These are phyloP conservation scores for Montipora efflorescens DNA, from an alignment of 64 coral and sea anemone species.

Conservation along the genomic window DNA sequence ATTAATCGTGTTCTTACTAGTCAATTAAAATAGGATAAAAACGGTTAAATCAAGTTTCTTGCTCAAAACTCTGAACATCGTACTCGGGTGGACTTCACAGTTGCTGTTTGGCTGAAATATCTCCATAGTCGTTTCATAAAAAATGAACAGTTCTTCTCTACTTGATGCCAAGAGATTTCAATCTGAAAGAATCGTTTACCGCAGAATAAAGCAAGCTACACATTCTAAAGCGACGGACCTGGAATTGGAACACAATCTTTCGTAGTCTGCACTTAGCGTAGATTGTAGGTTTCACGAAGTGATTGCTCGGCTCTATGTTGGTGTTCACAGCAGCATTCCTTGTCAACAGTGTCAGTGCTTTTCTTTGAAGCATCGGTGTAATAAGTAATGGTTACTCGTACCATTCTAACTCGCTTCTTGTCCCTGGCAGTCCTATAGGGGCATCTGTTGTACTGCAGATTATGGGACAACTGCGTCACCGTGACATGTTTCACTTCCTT, in stretches of 20 bases:
- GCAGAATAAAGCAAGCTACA: no score
- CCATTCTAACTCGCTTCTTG: conserved; percentile 64
- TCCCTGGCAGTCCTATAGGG: neutral
- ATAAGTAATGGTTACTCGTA: conserved; percentile 19
- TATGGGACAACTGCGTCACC: conserved; percentile 6
- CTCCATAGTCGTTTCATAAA: no score
- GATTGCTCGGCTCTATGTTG: conserved; percentile 29
- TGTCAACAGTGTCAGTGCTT: conserved; percentile 1
- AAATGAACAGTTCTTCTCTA: no score
- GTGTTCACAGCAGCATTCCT: conserved; percentile 45
- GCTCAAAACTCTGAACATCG: no score
- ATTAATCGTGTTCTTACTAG: no score
- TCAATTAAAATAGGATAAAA: no score
- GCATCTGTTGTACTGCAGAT: conserved; percentile 51
- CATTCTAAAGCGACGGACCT: neutral
- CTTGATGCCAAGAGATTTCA: no score
- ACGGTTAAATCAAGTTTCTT: no score
- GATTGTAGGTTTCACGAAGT: neutral
- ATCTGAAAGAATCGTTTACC: no score
- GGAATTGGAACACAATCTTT: no score
- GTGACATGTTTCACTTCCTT: conserved; percentile 46
- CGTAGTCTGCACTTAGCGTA: neutral
- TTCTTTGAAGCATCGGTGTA: conserved; percentile 42
- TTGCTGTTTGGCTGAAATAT: no score
- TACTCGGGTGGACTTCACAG: no score